Evolutionary conservation across 2,888 invertebrate genomes (phyloP).

Genomic region (Andrena haemorrhoa): DNA sequence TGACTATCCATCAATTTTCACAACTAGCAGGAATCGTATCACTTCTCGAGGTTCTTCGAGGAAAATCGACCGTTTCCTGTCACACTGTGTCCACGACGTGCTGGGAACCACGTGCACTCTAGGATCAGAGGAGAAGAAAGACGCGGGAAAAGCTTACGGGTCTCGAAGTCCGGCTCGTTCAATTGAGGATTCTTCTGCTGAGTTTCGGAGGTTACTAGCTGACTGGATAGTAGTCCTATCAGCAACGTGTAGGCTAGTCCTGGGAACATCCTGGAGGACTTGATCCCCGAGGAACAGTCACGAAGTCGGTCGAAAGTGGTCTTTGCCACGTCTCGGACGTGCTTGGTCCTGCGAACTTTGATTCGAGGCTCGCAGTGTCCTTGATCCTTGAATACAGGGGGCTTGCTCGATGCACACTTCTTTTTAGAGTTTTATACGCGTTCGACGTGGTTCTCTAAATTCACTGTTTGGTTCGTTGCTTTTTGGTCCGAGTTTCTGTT

Average conservation of each 20-base stretch:
- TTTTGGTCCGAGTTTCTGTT: neutral
- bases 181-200: conserved; percentile 56
- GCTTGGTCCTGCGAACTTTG: neutral
- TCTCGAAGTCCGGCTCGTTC: conserved; percentile 80
- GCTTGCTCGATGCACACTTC: neutral
- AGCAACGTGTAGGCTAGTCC: conserved; percentile 63
- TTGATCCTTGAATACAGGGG: neutral
- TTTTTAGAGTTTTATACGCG: neutral
- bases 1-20: too few species aligned
- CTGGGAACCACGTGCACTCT: conserved; percentile 8
- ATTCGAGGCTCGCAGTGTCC: neutral
- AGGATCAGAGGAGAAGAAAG: neutral
- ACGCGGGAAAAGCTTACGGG: conserved; percentile 76
- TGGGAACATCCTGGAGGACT: conserved; percentile 49
- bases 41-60: neutral
- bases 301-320: neutral
- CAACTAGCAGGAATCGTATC: neutral
- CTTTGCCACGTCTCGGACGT: too few species aligned
- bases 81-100: neutral
- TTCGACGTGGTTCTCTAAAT: neutral
- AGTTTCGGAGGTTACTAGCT: conserved; percentile 49
- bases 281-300: conserved; percentile 7
- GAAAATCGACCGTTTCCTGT: neutral
- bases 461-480: neutral
- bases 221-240: conserved; percentile 57